Conservation (phyloP, 2,888 invertebrate genomes). For the Pedicia rivosa region DNA sequence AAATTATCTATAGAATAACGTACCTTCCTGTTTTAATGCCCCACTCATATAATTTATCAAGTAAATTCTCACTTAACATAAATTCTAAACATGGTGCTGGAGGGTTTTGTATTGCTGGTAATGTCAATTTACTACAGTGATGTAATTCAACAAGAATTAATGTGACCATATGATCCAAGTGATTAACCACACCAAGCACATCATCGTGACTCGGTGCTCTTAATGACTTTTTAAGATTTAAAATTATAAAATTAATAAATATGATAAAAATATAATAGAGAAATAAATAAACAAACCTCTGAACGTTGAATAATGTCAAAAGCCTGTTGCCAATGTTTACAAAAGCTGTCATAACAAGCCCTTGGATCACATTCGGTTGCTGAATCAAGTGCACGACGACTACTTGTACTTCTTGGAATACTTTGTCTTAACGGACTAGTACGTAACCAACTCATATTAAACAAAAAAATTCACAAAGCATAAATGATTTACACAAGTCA, state of each 20-base stretch:
- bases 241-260: constrained; percentile 14
- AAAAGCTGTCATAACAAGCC: constrained; percentile 84
- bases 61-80: constrained; percentile 68
- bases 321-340: constrained; percentile 89
- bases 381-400: constrained; percentile 44
- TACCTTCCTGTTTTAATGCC: constrained; percentile 65
- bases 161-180: constrained; percentile 80
- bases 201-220: constrained; percentile 60
- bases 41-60: constrained; percentile 79
- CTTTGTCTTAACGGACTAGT: constrained; percentile 40
- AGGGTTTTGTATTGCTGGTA: constrained; percentile 30
- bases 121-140: constrained; percentile 35
- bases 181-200: constrained; percentile 77
- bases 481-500: too few species aligned
- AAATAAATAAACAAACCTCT: constrained; percentile 24
- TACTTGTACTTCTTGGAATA: constrained; percentile 25
- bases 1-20: neutral
- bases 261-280: neutral
- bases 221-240: too few species aligned
- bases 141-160: constrained; percentile 68
- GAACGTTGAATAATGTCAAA: constrained; percentile 65
- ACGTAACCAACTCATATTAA: constrained; percentile 52
- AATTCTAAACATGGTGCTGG: constrained; percentile 62
- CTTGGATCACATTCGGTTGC: constrained; percentile 67
- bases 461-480: too few species aligned